These are phyloP conservation scores for Onychostruthus taczanowskii DNA, from an alignment of 2,113 vertebrate species.

Conservation along the genomic window DNA sequence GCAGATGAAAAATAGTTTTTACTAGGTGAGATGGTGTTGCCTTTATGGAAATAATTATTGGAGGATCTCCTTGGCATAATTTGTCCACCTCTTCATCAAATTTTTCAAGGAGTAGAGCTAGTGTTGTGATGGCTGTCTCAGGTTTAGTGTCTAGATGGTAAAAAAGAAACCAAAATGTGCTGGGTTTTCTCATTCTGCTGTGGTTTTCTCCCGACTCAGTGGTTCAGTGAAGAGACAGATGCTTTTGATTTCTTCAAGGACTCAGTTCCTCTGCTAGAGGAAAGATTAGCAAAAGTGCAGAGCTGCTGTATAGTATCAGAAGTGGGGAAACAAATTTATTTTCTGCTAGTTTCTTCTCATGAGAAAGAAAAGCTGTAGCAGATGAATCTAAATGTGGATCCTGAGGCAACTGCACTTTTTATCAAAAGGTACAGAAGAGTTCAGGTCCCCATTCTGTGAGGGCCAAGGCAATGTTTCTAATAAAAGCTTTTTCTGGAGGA, in stretches of 20 bases:
- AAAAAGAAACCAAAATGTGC: neutral
- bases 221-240: neutral
- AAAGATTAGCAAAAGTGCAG: neutral
- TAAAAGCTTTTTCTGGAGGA: neutral
- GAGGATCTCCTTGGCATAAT: neutral
- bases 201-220: neutral
- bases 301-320: neutral
- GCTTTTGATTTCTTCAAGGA: neutral
- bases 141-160: neutral
- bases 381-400: neutral
- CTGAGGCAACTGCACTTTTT: neutral
- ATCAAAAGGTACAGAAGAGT: neutral
- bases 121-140: neutral
- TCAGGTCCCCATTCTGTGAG: neutral
- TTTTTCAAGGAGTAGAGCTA: neutral
- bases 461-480: neutral
- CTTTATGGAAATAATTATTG: neutral
- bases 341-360: neutral
- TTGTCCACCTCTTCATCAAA: neutral
- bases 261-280: neutral
- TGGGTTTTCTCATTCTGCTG: neutral
- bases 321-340: neutral
- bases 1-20: constrained; percentile 18
- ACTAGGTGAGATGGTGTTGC: neutral
- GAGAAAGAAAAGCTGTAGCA: neutral